Evolutionary conservation across 2,797 vertebrate genomes (phyloP), one percentile per base, ranked within the genome.

Genomic region (Mormyrops boulengeri): DNA sequence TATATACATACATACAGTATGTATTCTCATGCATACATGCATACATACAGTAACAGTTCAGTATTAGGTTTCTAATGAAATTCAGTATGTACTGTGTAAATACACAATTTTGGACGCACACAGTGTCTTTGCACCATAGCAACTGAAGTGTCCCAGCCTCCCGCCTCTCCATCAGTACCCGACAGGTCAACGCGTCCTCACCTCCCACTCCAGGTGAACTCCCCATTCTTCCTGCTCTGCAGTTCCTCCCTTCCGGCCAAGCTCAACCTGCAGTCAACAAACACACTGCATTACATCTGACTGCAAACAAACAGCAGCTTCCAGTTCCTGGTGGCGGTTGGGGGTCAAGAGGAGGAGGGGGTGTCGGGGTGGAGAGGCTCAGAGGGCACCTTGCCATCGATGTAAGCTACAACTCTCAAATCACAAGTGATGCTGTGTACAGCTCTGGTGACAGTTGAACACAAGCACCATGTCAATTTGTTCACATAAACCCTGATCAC

Each of bases 241-340:
- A 7, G 85, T 34, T 60, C 26, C 53, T 57, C 50, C 53, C 26
- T 55, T 14, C 85, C 19, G 85, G 85, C 50, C 30, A 7, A 41
- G 34, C 14, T 41, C 34, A 53, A 38, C 85, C 85, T 87, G 85
- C 52, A 38, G 53, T 53, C 53, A 44, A 41, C 85, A 87, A 57
- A 87, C 85, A 87, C 85, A 87, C 50, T 19, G 50, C 26, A 11
- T 87, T 87, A 87, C 34, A 87, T 41, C 19, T 60, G 53, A n/a
- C 30, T 41, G 53, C 9, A 60, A 60, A 60, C 34, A 50, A 85
- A 85, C 8, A 4, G 60, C 60, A 11, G 60, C 80, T n/a, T 12
- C 44, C 80, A n/a, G 22, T 50, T 50, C 47, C 44, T 22, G 8
- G 44, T 50, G 44, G 49, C 9, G 19, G 8, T 85, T 38, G 66